phyloP scores from a whole-genome alignment of 2,113 vertebrate species.

The Brienomyrus longianalis region DNA sequence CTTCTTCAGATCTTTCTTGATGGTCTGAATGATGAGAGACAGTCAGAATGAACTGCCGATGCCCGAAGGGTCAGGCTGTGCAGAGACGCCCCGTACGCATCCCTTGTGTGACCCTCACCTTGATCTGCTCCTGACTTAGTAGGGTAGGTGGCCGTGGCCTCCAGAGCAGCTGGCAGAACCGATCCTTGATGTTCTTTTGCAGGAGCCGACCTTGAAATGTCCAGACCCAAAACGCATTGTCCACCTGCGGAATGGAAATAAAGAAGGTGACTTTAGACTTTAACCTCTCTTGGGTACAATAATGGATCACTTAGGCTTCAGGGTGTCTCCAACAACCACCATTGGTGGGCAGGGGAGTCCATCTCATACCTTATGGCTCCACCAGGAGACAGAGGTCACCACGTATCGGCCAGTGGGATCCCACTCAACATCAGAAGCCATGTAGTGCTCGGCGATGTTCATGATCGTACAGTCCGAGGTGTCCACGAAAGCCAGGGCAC shows the following conservation, averaged over 20 bases:
- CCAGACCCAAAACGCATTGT: constrained; percentile 98
- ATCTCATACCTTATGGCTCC: constrained; percentile 84
- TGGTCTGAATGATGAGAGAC: constrained; percentile 64
- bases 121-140: constrained; percentile 78
- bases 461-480: constrained; percentile 97
- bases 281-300: neutral
- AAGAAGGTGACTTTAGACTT: neutral
- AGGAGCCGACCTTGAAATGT: constrained; percentile 96
- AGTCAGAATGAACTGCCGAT: neutral
- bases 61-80: neutral
- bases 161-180: constrained; percentile 96
- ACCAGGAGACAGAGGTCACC: constrained; percentile 96
- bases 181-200: constrained; percentile 95
- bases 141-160: constrained; percentile 81
- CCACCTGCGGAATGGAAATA: constrained; percentile 65
- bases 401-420: constrained; percentile 92
- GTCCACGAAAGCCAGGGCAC: constrained; percentile 92
- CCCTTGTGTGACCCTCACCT: constrained; percentile 56
- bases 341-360: neutral
- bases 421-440: constrained; percentile 95
- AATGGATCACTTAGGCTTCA: neutral
- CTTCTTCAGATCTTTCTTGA: constrained; percentile 97
- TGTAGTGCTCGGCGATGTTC: constrained; percentile 97
- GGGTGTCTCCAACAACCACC: neutral
- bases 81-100: neutral